Evolutionary conservation across 2,113 vertebrate species (phyloP).

Genomic region (Oncorhynchus mykiss): DNA sequence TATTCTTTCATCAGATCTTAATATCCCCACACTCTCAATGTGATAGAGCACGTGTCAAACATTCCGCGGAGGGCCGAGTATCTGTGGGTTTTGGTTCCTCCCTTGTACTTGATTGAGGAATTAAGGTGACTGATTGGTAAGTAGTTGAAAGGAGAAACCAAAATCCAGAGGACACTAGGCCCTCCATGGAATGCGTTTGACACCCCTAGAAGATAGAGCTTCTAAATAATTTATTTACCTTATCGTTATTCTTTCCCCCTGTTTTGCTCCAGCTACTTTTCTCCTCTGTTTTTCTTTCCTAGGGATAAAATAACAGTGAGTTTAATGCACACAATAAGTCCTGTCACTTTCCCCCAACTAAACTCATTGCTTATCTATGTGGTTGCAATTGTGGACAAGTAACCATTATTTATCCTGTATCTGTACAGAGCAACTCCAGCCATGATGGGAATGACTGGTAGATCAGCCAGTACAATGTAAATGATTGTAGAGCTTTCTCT

Average conservation of each 20-base stretch:
- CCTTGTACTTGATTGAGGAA: no score
- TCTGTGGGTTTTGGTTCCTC: no score
- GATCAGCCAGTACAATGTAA: background rate
- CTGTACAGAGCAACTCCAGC: background rate
- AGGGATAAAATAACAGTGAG: background rate
- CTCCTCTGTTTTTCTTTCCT: background rate
- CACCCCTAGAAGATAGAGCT: no score
- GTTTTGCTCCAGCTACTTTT: background rate
- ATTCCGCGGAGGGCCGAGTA: no score
- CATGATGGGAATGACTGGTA: background rate
- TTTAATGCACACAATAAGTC: no score
- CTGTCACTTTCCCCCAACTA: no score
- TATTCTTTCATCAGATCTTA: background rate
- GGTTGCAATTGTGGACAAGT: background rate
- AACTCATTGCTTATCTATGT: background rate
- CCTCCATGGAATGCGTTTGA: no score
- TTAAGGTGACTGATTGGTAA: no score
- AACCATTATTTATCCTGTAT: slow-evolving; percentile 1
- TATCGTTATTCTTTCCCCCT: background rate
- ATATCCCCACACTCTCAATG: background rate
- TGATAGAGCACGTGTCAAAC: no score
- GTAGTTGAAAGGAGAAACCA: no score
- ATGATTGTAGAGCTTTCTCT: background rate
- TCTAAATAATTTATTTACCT: background rate
- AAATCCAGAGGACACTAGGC: no score